Percentiles rank a stretch among this genome's conserved stretches.
phyloP scores from a whole-genome alignment of 1,140 invertebrate genomes.

The Lucilia cuprina region DNA sequence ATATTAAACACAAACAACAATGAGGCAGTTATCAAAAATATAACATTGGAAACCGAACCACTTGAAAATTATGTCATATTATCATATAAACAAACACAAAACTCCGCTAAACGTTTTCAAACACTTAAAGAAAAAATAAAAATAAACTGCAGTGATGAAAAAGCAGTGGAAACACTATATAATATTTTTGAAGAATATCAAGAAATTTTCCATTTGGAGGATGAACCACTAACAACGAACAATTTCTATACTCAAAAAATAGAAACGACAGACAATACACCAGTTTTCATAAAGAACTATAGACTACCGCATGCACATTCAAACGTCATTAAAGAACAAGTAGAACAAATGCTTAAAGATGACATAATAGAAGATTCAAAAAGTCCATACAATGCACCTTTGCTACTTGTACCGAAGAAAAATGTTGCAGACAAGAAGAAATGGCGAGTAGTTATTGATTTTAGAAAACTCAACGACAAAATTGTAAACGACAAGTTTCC shows the following conservation, averaged over 20 bases:
- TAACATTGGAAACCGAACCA: background rate
- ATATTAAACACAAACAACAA: constrained; percentile 6
- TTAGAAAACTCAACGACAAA: constrained; percentile 60
- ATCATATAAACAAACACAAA: background rate
- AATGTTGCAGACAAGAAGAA: constrained; percentile 42
- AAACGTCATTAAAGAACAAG: constrained; percentile 53
- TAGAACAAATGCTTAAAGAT: constrained; percentile 48
- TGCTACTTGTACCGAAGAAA: constrained; percentile 48
- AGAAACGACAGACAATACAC: constrained; percentile 44
- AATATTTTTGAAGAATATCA: background rate
- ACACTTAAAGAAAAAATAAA: constrained; percentile 7
- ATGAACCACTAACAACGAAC: constrained; percentile 42
- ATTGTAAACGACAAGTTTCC: constrained; percentile 65
- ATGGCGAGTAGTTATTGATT: constrained; percentile 61
- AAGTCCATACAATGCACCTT: constrained; percentile 40
- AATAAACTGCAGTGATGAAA: background rate
- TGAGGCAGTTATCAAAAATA: background rate
- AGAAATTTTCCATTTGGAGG: constrained; percentile 42
- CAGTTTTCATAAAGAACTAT: constrained; percentile 51
- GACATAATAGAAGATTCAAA: constrained; percentile 41
- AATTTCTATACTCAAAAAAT: constrained; percentile 45
- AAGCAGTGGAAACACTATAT: background rate
- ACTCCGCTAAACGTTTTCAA: background rate
- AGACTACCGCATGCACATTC: constrained; percentile 54
- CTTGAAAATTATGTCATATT: constrained; percentile 12